phyloP scores from a whole-genome alignment of 2,888 invertebrate species.

The Synergus gifuensis region DNA sequence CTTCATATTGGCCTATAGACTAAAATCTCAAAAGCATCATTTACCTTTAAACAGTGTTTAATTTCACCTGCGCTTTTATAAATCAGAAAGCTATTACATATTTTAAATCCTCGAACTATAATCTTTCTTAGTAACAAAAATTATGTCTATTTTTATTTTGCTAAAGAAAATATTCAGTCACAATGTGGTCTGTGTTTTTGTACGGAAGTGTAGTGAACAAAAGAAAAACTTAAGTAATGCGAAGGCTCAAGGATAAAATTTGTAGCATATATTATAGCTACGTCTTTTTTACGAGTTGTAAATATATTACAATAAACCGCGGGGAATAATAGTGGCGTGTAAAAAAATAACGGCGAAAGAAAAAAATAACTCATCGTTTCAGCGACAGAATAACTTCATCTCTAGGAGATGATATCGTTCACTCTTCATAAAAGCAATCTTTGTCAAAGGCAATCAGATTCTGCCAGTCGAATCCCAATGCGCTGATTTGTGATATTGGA shows the following conservation, averaged over 20 bases:
- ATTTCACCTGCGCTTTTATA: constrained; percentile 5
- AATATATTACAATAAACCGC: background rate
- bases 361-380: background rate
- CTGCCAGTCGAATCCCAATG: constrained; percentile 30
- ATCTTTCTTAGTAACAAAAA: background rate
- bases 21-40: constrained; percentile 6
- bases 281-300: constrained; percentile 10
- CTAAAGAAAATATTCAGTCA: background rate
- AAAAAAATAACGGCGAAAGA: background rate
- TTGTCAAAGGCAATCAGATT: constrained; percentile 40
- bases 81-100: background rate
- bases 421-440: constrained; percentile 22
- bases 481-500: constrained; percentile 34
- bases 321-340: background rate
- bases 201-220: background rate
- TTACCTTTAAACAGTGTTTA: constrained; percentile 13
- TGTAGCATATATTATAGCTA: background rate
- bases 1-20: constrained; percentile 44
- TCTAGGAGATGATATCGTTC: constrained; percentile 11
- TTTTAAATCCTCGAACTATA: background rate
- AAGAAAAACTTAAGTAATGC: background rate
- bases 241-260: constrained; percentile 19
- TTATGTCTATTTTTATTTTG: background rate
- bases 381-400: constrained; percentile 18
- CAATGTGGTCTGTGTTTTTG: background rate